These are phyloP conservation scores for Hippocampus mohnikei DNA, from an alignment of 2,113 vertebrate genomes.

Conservation along the genomic window DNA sequence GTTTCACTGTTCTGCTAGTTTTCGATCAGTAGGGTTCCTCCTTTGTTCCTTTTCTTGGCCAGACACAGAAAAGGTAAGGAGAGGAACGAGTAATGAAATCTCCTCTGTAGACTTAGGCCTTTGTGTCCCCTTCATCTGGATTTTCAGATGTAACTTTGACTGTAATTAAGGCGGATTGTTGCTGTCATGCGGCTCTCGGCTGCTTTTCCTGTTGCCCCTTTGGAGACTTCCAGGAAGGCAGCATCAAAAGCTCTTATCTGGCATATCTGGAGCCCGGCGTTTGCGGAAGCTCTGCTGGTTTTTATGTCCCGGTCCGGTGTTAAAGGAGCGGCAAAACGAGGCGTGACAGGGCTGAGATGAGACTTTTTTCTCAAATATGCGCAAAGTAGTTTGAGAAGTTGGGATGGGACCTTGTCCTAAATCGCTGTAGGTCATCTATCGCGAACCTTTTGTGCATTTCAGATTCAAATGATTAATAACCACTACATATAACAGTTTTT, in stretches of 20 bases:
- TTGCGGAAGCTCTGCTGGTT: conserved; percentile 54
- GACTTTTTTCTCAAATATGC: conserved; percentile 32
- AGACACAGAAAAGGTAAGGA: conserved; percentile 96
- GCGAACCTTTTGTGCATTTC: background rate
- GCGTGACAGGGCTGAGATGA: conserved; percentile 42
- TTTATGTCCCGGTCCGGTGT: conserved; percentile 63
- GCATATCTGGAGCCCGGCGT: conserved; percentile 44
- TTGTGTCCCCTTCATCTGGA: conserved; percentile 76
- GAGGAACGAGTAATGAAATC: conserved; percentile 86
- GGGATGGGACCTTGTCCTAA: background rate
- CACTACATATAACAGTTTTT: background rate
- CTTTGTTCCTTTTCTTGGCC: conserved; percentile 95
- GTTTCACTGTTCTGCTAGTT: conserved; percentile 98
- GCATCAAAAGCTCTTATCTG: conserved; percentile 61
- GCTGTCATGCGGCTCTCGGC: conserved; percentile 65
- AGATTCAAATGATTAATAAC: background rate
- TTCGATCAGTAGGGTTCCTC: conserved; percentile 90
- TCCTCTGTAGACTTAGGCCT: conserved; percentile 83
- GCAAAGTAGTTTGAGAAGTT: conserved; percentile 34
- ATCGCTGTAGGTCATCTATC: background rate
- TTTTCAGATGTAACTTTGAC: conserved; percentile 68
- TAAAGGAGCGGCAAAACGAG: conserved; percentile 52
- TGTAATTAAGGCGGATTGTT: conserved; percentile 73
- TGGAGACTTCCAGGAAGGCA: conserved; percentile 55
- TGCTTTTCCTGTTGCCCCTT: conserved; percentile 61